phyloP scores from a whole-genome alignment of 2,797 vertebrate genomes.

The Pitangus sulphuratus region DNA sequence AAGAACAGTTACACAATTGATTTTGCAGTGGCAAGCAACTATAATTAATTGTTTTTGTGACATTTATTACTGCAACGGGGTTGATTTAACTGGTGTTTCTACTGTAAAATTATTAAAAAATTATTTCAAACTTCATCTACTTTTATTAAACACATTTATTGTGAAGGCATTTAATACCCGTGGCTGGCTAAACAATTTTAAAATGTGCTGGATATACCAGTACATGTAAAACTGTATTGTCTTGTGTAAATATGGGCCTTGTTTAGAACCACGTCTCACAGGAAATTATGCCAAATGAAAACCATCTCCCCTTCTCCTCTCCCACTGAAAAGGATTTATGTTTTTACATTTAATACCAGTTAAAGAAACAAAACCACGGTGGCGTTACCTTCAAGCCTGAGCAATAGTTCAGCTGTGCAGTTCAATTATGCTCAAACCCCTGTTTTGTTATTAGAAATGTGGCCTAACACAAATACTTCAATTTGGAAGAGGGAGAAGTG shows the following conservation, averaged over 20 bases:
- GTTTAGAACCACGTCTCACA: conserved; percentile 76
- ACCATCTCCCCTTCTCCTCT: conserved; percentile 78
- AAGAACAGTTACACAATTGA: conserved; percentile 79
- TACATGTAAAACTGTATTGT: conserved; percentile 75
- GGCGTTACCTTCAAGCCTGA: conserved; percentile 55
- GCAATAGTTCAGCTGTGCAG: conserved; percentile 70
- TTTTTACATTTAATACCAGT: conserved; percentile 77
- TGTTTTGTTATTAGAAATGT: conserved; percentile 52
- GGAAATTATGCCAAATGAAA: conserved; percentile 85
- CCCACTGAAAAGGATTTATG: conserved; percentile 76
- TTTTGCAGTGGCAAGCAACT: conserved; percentile 78
- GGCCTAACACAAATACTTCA: neutral
- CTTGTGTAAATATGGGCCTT: conserved; percentile 77
- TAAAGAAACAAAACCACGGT: conserved; percentile 71
- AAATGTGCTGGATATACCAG: conserved; percentile 65
- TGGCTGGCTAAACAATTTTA: conserved; percentile 72
- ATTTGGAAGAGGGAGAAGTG: conserved; percentile 20
- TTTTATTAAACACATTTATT: conserved; percentile 81
- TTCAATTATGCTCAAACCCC: conserved; percentile 47
- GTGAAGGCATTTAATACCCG: conserved; percentile 67
- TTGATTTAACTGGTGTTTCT: conserved; percentile 82
- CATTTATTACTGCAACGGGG: conserved; percentile 77
- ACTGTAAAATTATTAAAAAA: conserved; percentile 81
- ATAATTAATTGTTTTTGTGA: conserved; percentile 75
- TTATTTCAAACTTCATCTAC: conserved; percentile 78